Conservation (phyloP, 2,113 vertebrate species). For the Balaenoptera acutorostrata region DNA sequence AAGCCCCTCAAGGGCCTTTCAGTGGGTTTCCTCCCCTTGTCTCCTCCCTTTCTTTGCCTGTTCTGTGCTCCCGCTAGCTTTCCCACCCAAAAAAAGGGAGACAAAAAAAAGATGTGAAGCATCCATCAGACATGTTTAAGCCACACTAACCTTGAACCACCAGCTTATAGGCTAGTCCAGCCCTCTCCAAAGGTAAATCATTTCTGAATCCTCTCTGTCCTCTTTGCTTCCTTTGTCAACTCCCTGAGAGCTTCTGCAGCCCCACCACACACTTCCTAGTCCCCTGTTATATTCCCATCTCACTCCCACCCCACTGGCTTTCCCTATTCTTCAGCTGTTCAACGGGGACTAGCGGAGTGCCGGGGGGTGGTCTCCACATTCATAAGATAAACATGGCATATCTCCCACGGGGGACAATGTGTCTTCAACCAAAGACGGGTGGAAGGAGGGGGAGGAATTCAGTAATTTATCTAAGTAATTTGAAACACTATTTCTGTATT, state of each 20-base stretch:
- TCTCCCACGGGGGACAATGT: background rate
- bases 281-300: background rate
- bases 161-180: background rate
- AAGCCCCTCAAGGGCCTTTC: background rate
- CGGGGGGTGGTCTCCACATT: rapidly evolving
- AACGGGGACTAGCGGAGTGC: background rate
- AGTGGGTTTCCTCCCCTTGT: background rate
- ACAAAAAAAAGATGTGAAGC: background rate
- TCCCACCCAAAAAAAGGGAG: background rate
- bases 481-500: slow-evolving; percentile 12
- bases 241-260: background rate
- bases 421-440: background rate
- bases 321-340: background rate
- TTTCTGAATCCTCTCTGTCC: background rate
- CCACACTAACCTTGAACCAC: background rate
- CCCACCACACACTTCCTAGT: background rate
- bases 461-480: background rate
- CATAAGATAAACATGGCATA: background rate
- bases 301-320: background rate
- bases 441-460: background rate
- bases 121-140: background rate
- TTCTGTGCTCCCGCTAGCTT: background rate
- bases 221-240: background rate
- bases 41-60: background rate
- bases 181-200: background rate